Evolutionary conservation across 2,888 invertebrate genomes (phyloP), one percentile per base, ranked within the genome.

Genomic region (Caenorhabditis uteleia): DNA sequence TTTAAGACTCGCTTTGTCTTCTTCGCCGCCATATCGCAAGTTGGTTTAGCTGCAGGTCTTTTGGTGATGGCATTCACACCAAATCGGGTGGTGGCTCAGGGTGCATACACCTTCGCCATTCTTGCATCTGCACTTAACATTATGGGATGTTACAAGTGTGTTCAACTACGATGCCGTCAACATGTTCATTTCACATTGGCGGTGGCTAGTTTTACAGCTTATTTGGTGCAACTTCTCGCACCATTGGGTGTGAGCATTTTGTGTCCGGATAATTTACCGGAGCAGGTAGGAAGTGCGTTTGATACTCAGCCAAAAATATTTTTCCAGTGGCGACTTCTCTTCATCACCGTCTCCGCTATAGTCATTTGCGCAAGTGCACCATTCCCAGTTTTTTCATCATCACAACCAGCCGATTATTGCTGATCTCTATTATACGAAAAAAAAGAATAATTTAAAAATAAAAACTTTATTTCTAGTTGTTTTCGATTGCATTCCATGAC

Each of bases 91-190:
- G 27, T 66, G 26, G 70, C 61, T 10, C 74, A 74, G 47, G 8
- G 61, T 2, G 67, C 65, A 18, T 75, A 68, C 51, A 74, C 75
- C 0, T 49, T 61, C 1, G 71, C 72, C 1, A 68, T 72, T 23
- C 51, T 60, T 0, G 48, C 68, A 16, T 66, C 66, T 8, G 75
- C 72, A 0, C 18, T 74, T 31, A 75, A 72, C 20, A 55, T 66
- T 12, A 68, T 75, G 36, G 75, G 75, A 16, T 68, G 68, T 10
- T 53, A 68, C 33, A 69, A 68, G 31, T 71, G 70, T 47, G 45
- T 66, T n/a, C 71, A 71, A 31, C 33, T 74, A 56, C 68, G 70
- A 42, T 64, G 38, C 23, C 44, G 51, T 14, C 44, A 56, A 39
- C 48, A 66, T 36, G 39, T 48, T 18, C 65, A 54, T 43, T 60